Base-by-base conservation (phyloP, 2,797 vertebrate genomes). In the Taenioides sp. region DNA sequence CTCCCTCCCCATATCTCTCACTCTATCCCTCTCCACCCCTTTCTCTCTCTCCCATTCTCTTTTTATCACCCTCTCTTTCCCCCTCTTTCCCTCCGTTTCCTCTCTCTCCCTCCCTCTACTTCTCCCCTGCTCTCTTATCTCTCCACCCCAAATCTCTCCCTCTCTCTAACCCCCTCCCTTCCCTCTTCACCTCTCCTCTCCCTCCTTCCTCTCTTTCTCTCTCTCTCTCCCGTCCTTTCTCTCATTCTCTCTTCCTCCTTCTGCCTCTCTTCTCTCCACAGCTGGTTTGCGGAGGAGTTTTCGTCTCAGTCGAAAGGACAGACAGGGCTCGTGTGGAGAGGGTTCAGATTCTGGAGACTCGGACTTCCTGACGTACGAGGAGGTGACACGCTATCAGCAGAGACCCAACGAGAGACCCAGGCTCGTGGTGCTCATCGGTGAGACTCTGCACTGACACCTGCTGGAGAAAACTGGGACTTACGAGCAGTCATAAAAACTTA, bases 241-340 rank as follows among this genome's bases (percentile, higher is more conserved):
- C 3, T 17, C 47, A 2, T 55, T 4, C 9, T 12, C 20, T 9
- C n/a, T 2, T 11, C 12, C 22, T 25, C 70, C 28, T 17, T 40
- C 20, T 20, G 69, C 12, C 50, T 62, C 49, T 70, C 60, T 52
- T 40, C 6, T 65, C 20, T 1, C 65, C 69, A 6, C 68, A 99
- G 97, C 97, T 79, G 97, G 97, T 28, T 89, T 99, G 65, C 91
- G 97, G 65, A 95, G 96, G 84, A 99, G 97, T 87, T 99, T 99
- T 64, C 92, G 97, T 2, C 63, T 98, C 10, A 97, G 97, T 73
- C 94, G 97, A 0, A 97, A 97, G 34, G 96, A 96, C 82, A 92
- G 96, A 14, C 94, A 91, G 12, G 93, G 85, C 23, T 94, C 86
- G 0, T 84, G 74, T 0, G 94, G 83, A 20, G 96, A 98, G 6